These are phyloP conservation scores for Anguilla megastoma DNA, from an alignment of 2,797 vertebrate species.

Conservation along the genomic window DNA sequence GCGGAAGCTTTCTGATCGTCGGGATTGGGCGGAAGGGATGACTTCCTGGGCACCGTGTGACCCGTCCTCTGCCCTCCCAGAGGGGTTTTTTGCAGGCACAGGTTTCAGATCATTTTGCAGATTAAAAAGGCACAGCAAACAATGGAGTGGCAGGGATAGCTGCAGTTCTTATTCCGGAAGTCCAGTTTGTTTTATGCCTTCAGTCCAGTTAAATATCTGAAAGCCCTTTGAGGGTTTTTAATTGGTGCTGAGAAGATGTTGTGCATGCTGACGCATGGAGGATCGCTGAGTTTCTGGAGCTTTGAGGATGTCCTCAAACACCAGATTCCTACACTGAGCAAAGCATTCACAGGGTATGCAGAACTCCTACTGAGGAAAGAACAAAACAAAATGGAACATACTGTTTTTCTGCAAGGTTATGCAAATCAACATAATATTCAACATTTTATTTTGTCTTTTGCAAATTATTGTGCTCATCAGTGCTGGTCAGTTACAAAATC, in stretches of 20 bases:
- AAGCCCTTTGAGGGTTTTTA: neutral
- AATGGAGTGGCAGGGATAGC: neutral
- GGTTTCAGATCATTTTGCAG: neutral
- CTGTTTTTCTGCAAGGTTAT: neutral
- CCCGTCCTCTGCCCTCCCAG: neutral
- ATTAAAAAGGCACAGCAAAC: neutral
- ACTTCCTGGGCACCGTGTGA: neutral
- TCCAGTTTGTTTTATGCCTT: neutral
- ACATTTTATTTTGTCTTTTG: neutral
- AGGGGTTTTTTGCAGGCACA: neutral
- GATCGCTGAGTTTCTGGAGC: neutral
- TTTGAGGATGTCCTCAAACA: neutral
- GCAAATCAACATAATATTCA: neutral
- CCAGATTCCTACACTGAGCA: neutral
- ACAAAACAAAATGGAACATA: neutral
- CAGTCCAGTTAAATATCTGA: neutral
- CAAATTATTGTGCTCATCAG: neutral
- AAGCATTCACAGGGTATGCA: neutral
- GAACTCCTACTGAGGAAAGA: neutral
- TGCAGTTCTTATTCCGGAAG: neutral
- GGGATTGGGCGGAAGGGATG: neutral
- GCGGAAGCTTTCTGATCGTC: neutral
- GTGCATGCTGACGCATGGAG: neutral
- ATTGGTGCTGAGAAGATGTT: neutral
- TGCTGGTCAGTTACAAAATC: neutral